Percentiles rank a stretch among this genome's conserved stretches.
phyloP scores from a whole-genome alignment of 2,888 invertebrate genomes.

The Morinoia aosen region DNA sequence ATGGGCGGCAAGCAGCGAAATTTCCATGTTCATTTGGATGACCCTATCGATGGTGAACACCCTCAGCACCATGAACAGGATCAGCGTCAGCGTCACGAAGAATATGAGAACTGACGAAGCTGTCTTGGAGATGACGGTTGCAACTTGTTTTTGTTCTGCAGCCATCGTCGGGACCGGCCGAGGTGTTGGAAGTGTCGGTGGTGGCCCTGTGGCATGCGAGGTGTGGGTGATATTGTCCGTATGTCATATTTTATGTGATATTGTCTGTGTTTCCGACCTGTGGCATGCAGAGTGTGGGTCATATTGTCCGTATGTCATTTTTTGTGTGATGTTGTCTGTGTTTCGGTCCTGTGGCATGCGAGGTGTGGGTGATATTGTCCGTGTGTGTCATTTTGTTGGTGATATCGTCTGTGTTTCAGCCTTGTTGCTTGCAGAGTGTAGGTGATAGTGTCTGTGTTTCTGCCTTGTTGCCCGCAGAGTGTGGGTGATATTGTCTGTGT shows the following conservation, averaged over 20 bases:
- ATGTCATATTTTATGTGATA: background rate
- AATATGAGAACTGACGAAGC: constrained; percentile 69
- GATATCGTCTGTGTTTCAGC: background rate
- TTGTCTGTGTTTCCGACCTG: background rate
- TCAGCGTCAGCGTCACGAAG: constrained; percentile 68
- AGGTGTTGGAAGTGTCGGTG: constrained; percentile 68
- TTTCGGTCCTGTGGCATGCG: constrained; percentile 36
- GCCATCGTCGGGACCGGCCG: constrained; percentile 69
- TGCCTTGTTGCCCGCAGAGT: background rate
- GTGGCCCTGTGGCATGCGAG: constrained; percentile 43
- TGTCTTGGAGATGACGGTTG: constrained; percentile 69
- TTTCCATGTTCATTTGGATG: constrained; percentile 71
- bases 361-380: background rate
- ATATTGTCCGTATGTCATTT: too few relatives aligned
- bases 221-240: background rate
- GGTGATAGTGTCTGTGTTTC: too few relatives aligned
- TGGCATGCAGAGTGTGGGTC: too few relatives aligned
- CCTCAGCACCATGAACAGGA: constrained; percentile 68
- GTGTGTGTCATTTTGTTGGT: background rate
- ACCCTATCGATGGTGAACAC: constrained; percentile 69
- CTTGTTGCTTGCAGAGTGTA: too few relatives aligned
- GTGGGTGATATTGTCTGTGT: background rate
- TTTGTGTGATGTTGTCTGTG: too few relatives aligned
- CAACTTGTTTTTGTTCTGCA: constrained; percentile 69
- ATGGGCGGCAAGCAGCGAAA: constrained; percentile 69